phyloP scores from a whole-genome alignment of 2,113 vertebrate species.

The Beaufortia kweichowensis region DNA sequence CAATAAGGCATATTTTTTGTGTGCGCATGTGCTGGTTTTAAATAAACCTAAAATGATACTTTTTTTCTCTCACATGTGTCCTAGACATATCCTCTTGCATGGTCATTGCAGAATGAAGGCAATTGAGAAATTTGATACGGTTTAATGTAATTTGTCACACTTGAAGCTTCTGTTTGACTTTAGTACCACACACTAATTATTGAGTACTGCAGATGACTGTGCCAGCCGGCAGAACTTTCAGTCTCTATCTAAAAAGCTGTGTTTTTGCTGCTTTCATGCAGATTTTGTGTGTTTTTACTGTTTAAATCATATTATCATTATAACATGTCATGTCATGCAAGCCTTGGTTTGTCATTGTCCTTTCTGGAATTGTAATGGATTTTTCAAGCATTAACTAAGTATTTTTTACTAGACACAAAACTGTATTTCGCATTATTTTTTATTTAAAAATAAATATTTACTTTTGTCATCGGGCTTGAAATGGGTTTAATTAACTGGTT shows the following conservation, averaged over 20 bases:
- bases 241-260: neutral
- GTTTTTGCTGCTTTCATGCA: neutral
- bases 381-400: no score
- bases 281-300: neutral
- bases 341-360: neutral
- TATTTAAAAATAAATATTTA: no score
- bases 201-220: constrained; percentile 1
- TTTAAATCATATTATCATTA: neutral
- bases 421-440: no score
- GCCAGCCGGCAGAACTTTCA: neutral
- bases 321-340: neutral
- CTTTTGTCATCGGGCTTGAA: no score
- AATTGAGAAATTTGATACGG: constrained; percentile 30
- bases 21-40: neutral
- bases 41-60: neutral
- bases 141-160: constrained; percentile 34
- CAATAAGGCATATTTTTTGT: neutral
- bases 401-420: no score
- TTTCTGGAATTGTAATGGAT: no score
- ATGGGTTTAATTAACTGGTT: no score
- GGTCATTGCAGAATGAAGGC: constrained; percentile 9
- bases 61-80: neutral
- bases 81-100: constrained; percentile 6
- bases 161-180: constrained; percentile 14
- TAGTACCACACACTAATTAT: constrained; percentile 8